Evolutionary conservation across 2,888 invertebrate genomes (phyloP).

Genomic region (Synergus umbraculus): DNA sequence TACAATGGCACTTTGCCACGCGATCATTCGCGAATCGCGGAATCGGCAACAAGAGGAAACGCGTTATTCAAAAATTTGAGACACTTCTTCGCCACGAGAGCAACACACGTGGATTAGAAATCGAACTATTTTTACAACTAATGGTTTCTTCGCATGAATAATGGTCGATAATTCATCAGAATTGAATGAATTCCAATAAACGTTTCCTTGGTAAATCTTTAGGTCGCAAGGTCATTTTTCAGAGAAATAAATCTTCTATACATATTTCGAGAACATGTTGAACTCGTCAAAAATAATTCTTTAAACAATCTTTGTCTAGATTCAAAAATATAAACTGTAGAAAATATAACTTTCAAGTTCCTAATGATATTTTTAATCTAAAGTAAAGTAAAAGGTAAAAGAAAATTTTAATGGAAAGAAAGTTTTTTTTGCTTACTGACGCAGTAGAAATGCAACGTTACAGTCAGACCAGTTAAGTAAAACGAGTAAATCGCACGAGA

Average conservation of each 20-base stretch:
- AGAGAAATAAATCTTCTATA: not conserved
- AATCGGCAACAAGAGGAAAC: not conserved
- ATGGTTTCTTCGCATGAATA: not conserved
- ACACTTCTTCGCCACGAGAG: not conserved
- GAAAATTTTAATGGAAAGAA: not conserved
- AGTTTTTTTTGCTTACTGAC: not conserved
- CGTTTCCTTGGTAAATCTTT: not conserved
- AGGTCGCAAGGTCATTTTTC: not conserved
- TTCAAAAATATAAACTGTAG: not conserved
- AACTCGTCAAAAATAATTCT: not conserved
- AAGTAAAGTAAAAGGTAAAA: not conserved
- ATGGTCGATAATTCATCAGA: not conserved
- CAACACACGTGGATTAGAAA: slow-evolving; percentile 7
- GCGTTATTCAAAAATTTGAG: not conserved
- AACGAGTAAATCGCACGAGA: too few species aligned
- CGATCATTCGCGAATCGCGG: slow-evolving; percentile 5
- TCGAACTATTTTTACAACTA: slow-evolving; percentile 31
- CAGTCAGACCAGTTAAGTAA: not conserved
- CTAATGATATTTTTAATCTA: not conserved
- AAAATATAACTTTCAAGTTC: not conserved
- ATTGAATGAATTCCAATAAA: slow-evolving; percentile 4
- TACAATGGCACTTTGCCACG: slow-evolving; percentile 9
- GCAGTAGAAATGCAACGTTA: not conserved
- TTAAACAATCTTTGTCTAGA: not conserved
- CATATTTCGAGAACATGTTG: not conserved